Percentiles rank a stretch among this genome's conserved stretches.
Evolutionary conservation across 2,113 vertebrate genomes (phyloP).

Genomic region (Cololabis saira): DNA sequence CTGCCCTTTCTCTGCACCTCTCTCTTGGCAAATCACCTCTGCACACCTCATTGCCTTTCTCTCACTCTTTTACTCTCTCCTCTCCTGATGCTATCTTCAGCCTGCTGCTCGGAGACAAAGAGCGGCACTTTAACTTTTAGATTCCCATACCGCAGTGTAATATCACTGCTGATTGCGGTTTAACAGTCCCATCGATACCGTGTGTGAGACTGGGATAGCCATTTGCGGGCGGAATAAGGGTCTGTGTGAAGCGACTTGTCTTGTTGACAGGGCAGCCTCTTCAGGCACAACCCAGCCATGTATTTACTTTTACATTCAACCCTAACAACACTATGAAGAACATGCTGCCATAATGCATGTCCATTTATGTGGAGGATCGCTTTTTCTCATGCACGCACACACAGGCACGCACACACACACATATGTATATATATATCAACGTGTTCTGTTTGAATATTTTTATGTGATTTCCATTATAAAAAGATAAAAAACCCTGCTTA

Average conservation of each 20-base stretch:
- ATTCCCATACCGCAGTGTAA: conserved; percentile 66
- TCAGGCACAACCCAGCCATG: conserved; percentile 30
- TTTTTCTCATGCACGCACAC: not conserved
- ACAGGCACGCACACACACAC: too few relatives aligned
- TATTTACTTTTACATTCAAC: conserved; percentile 30
- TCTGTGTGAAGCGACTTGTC: conserved; percentile 41
- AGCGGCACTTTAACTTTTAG: conserved; percentile 67
- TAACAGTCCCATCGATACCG: conserved; percentile 66
- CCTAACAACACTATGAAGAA: not conserved
- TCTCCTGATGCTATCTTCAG: conserved; percentile 62
- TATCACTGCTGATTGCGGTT: conserved; percentile 73
- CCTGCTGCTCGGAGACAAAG: conserved; percentile 64
- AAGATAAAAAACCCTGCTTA: too few relatives aligned
- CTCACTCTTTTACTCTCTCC: conserved; percentile 19
- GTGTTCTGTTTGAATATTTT: too few relatives aligned
- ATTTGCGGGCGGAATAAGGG: conserved; percentile 34
- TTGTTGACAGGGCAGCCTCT: conserved; percentile 40
- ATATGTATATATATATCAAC: too few relatives aligned
- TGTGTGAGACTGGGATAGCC: conserved; percentile 40
- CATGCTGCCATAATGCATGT: conserved; percentile 5
- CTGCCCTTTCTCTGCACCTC: conserved; percentile 59
- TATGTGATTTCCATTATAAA: too few relatives aligned
- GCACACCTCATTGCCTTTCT: conserved; percentile 65
- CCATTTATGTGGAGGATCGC: not conserved
- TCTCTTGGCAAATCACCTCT: conserved; percentile 69